These are phyloP conservation scores for Archivesica marissinica DNA, from an alignment of 1,140 invertebrate genomes.

Conservation along the genomic window DNA sequence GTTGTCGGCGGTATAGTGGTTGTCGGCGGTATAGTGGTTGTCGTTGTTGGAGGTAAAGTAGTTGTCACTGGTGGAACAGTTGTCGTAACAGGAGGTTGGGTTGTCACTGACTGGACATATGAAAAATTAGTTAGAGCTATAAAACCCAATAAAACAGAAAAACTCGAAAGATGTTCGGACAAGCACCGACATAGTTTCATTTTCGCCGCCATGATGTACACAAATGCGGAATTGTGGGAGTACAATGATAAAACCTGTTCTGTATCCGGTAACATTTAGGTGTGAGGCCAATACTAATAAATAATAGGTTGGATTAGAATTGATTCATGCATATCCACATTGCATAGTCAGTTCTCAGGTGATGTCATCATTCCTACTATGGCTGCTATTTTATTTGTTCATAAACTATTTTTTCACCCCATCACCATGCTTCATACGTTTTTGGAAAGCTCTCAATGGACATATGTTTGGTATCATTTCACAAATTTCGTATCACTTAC, in stretches of 20 bases:
- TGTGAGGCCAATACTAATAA: too few species aligned
- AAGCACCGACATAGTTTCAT: slow-evolving; percentile 58
- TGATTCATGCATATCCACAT: too few species aligned
- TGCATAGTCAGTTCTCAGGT: too few species aligned
- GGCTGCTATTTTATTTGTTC: too few species aligned
- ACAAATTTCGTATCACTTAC: too few species aligned
- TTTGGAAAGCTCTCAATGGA: too few species aligned
- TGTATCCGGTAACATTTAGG: background rate
- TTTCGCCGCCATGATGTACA: slow-evolving; percentile 63
- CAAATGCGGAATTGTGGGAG: slow-evolving; percentile 59
- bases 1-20: slow-evolving; percentile 44
- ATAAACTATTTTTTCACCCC: too few species aligned
- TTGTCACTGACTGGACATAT: background rate
- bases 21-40: slow-evolving; percentile 5
- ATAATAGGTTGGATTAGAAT: too few species aligned
- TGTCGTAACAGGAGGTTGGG: background rate
- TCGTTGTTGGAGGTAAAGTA: slow-evolving; percentile 1
- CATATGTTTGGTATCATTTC: too few species aligned
- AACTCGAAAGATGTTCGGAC: slow-evolving; percentile 12
- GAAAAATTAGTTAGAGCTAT: background rate
- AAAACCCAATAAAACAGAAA: background rate
- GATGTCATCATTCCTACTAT: too few species aligned
- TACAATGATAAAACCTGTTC: background rate
- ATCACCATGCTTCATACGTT: too few species aligned
- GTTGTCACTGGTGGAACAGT: background rate